A percentile compares a stretch with the other conserved stretches of the same genome.
Conservation (phyloP, 2,888 invertebrate species). For the Isoperla grammatica region DNA sequence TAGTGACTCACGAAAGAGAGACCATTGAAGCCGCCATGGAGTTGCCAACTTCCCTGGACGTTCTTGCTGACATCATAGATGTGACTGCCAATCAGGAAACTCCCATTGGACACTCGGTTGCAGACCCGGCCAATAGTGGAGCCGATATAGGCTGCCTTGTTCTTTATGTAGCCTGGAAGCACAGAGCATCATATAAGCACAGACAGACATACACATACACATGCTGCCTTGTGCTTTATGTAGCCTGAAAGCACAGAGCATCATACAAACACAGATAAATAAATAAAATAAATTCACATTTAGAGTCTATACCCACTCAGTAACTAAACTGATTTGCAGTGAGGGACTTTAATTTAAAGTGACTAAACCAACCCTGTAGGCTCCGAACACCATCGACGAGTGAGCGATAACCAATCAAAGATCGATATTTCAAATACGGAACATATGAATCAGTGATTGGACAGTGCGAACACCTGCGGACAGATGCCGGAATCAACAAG, state of each 20-base stretch:
- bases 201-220: background rate
- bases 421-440: no score
- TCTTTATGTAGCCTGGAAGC: constrained; percentile 32
- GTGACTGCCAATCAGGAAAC: constrained; percentile 43
- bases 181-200: background rate
- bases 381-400: no score
- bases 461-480: no score
- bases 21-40: constrained; percentile 48
- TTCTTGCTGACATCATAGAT: constrained; percentile 43
- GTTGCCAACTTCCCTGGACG: constrained; percentile 43
- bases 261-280: background rate
- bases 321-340: no score
- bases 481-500: no score
- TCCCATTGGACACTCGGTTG: constrained; percentile 44
- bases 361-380: no score
- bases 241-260: constrained; percentile 30
- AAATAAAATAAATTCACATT: no score
- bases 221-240: constrained; percentile 32
- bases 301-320: no score
- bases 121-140: constrained; percentile 46
- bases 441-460: no score
- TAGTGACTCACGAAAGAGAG: constrained; percentile 40
- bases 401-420: no score
- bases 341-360: no score
- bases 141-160: constrained; percentile 43